Evolutionary conservation across 2,888 invertebrate species (phyloP).

Genomic region (Heliothis peltigera): DNA sequence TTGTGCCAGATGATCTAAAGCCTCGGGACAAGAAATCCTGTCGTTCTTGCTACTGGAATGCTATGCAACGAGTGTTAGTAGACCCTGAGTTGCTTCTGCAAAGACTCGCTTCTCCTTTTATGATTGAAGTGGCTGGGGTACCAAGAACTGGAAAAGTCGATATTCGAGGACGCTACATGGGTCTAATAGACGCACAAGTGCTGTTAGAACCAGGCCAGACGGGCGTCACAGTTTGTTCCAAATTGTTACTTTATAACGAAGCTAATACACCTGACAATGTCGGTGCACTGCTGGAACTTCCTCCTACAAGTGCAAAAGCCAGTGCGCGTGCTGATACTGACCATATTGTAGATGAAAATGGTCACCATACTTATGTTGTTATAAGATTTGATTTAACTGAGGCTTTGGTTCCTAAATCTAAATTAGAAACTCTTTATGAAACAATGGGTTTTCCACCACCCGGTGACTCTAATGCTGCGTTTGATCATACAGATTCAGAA

Average conservation of each 20-base stretch:
- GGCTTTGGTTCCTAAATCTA: constrained; percentile 73
- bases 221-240: constrained; percentile 75
- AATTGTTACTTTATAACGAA: constrained; percentile 74
- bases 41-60: constrained; percentile 80
- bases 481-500: constrained; percentile 66
- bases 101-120: constrained; percentile 71
- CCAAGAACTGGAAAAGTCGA: constrained; percentile 80
- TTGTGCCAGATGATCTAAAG: constrained; percentile 72
- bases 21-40: constrained; percentile 64
- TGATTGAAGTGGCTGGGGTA: constrained; percentile 83
- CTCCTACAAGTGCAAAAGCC: constrained; percentile 79
- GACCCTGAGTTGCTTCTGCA: constrained; percentile 68
- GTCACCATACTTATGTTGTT: constrained; percentile 75
- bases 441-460: constrained; percentile 73
- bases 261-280: constrained; percentile 68
- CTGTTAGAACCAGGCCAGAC: constrained; percentile 78
- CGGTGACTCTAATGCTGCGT: constrained; percentile 61
- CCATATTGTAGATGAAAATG: constrained; percentile 72
- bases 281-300: constrained; percentile 76
- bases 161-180: constrained; percentile 80
- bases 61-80: constrained; percentile 81
- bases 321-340: constrained; percentile 75
- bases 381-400: constrained; percentile 80
- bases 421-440: constrained; percentile 73
- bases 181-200: constrained; percentile 76